phyloP scores from a whole-genome alignment of 2,888 invertebrate species.

The Apamea epomidion region DNA sequence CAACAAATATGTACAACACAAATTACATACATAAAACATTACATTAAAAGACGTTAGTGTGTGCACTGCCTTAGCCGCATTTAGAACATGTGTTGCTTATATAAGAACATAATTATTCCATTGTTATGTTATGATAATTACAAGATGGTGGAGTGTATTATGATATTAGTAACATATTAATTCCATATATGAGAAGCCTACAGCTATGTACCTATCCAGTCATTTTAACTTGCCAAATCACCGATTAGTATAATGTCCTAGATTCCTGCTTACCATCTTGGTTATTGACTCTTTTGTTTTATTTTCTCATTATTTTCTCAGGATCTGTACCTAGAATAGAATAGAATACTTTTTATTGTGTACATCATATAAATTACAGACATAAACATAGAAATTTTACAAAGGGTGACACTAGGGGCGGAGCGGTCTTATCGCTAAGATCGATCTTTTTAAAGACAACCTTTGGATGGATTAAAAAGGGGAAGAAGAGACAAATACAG shows the following conservation, averaged over 20 bases:
- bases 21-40: no score
- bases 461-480: no score
- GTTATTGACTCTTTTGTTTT: background rate
- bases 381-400: no score
- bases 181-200: background rate
- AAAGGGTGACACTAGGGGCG: no score
- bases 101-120: slow-evolving; percentile 33
- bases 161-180: slow-evolving; percentile 29
- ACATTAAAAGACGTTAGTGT: background rate
- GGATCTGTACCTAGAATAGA: background rate
- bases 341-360: no score
- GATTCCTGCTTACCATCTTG: background rate
- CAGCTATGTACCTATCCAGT: background rate
- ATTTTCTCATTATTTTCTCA: background rate
- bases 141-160: slow-evolving; percentile 42
- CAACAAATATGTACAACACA: no score
- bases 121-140: slow-evolving; percentile 27
- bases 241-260: background rate
- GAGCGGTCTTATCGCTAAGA: no score
- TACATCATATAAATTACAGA: no score
- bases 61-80: slow-evolving; percentile 15
- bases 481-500: no score
- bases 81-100: slow-evolving; percentile 42
- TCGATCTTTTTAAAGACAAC: no score
- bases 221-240: background rate